These are phyloP conservation scores for Cephalopholis sonnerati DNA, from an alignment of 2,113 vertebrate species.

Conservation along the genomic window DNA sequence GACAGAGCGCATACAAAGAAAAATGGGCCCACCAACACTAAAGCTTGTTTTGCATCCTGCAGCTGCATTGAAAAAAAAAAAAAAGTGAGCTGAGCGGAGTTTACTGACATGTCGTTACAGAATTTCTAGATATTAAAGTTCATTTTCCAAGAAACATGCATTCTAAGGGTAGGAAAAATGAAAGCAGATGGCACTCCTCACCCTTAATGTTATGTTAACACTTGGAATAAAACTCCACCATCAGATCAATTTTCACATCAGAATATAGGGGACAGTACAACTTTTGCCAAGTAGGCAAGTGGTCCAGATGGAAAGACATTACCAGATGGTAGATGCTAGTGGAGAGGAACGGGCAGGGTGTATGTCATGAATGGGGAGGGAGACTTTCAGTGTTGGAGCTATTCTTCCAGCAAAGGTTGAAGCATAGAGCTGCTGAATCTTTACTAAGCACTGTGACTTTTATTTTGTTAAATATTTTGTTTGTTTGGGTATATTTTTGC, in stretches of 20 bases:
- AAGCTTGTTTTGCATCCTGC: background rate
- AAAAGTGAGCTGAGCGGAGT: background rate
- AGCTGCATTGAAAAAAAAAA: background rate
- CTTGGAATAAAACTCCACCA: conserved; percentile 22
- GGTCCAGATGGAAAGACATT: conserved; percentile 76
- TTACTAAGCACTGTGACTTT: background rate
- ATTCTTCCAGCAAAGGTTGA: conserved; percentile 14
- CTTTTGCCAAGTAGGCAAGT: conserved; percentile 60
- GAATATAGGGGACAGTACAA: conserved; percentile 33
- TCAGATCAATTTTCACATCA: conserved; percentile 26
- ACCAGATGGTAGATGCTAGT: conserved; percentile 76
- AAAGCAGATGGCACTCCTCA: background rate
- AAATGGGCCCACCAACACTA: background rate
- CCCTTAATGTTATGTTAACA: background rate
- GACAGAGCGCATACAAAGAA: background rate
- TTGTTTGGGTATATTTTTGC: background rate
- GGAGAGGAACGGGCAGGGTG: conserved; percentile 57
- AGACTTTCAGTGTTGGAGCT: conserved; percentile 20
- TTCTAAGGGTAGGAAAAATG: background rate
- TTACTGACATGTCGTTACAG: background rate
- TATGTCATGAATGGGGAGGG: conserved; percentile 53
- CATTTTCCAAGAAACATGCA: background rate
- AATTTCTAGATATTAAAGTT: background rate
- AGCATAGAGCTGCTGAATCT: background rate
- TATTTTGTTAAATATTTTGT: background rate